phyloP scores from a whole-genome alignment of 2,888 invertebrate genomes.

The Drosophila tripunctata region DNA sequence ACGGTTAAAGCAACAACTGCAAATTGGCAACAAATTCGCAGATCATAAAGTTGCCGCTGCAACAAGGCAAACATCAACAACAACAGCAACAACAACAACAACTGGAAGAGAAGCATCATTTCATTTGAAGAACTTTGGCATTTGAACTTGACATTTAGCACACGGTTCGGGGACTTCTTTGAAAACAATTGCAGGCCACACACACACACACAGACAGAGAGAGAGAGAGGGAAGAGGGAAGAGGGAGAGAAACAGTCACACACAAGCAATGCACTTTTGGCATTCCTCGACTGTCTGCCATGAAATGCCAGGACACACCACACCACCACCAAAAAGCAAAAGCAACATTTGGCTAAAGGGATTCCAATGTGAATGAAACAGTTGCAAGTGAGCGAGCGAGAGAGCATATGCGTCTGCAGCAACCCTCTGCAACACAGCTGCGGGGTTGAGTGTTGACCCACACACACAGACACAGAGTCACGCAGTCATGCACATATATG shows the following conservation, averaged over 20 bases:
- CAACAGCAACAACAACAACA: slow-evolving; percentile 25
- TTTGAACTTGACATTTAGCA: slow-evolving; percentile 81
- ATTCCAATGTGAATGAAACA: slow-evolving; percentile 64
- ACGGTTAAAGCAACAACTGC: slow-evolving; percentile 74
- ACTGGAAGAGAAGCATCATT: slow-evolving; percentile 64
- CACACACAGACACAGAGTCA: slow-evolving; percentile 29
- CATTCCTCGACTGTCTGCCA: slow-evolving; percentile 69
- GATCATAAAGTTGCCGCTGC: slow-evolving; percentile 68
- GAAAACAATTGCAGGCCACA: slow-evolving; percentile 76
- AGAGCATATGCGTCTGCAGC: slow-evolving; percentile 36
- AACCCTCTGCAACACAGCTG: slow-evolving; percentile 48
- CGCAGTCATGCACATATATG: slow-evolving; percentile 10
- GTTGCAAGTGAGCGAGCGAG: slow-evolving; percentile 50
- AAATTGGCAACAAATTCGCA: slow-evolving; percentile 78
- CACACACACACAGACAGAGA: slow-evolving; percentile 17
- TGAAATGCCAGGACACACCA: slow-evolving; percentile 58
- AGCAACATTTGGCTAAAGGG: slow-evolving; percentile 33
- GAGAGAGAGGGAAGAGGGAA: slow-evolving; percentile 6
- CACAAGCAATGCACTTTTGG: slow-evolving; percentile 68
- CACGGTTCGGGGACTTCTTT: slow-evolving; percentile 75
- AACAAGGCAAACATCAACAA: slow-evolving; percentile 41
- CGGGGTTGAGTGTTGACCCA: slow-evolving; percentile 49
- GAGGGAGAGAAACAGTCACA: slow-evolving; percentile 27
- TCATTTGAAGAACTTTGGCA: slow-evolving; percentile 79
- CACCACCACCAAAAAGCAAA: slow-evolving; percentile 29